Conservation (phyloP, 1,140 invertebrate genomes). For the Steinernema khuongi region DNA sequence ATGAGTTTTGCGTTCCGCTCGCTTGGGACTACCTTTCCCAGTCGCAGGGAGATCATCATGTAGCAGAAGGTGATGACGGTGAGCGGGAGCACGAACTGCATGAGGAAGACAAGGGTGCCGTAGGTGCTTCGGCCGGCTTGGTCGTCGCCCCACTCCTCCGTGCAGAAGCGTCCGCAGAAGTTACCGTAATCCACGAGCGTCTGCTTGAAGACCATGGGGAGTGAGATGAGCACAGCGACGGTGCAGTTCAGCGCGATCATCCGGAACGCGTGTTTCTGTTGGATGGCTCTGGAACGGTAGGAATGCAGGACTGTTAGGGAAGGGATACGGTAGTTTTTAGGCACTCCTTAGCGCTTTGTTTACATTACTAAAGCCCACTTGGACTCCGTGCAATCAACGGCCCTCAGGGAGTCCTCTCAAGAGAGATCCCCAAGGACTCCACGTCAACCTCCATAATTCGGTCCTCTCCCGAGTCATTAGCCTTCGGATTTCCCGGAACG, state of each 20-base stretch:
- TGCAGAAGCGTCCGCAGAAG: conserved; percentile 37
- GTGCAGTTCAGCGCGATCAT: conserved; percentile 34
- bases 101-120: conserved; percentile 33
- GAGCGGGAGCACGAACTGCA: conserved; percentile 88
- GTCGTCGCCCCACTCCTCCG: conserved; percentile 37
- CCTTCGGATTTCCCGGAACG: too few relatives aligned
- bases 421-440: too few relatives aligned
- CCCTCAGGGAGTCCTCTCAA: too few relatives aligned
- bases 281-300: conserved; percentile 40
- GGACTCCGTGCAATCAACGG: too few relatives aligned
- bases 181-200: conserved; percentile 29
- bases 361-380: too few relatives aligned
- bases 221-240: conserved; percentile 21
- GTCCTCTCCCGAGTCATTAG: too few relatives aligned
- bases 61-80: conserved; percentile 88
- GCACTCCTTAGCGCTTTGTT: too few relatives aligned
- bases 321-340: too few relatives aligned
- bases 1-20: background rate
- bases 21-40: conserved; percentile 65
- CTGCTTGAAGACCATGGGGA: conserved; percentile 39
- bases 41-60: conserved; percentile 76
- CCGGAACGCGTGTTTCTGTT: conserved; percentile 29
- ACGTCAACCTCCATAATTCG: too few relatives aligned
- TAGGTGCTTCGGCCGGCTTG: conserved; percentile 27
- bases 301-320: too few relatives aligned